phyloP scores from a whole-genome alignment of 2,797 vertebrate species.

The Acanthurus leucopareius region DNA sequence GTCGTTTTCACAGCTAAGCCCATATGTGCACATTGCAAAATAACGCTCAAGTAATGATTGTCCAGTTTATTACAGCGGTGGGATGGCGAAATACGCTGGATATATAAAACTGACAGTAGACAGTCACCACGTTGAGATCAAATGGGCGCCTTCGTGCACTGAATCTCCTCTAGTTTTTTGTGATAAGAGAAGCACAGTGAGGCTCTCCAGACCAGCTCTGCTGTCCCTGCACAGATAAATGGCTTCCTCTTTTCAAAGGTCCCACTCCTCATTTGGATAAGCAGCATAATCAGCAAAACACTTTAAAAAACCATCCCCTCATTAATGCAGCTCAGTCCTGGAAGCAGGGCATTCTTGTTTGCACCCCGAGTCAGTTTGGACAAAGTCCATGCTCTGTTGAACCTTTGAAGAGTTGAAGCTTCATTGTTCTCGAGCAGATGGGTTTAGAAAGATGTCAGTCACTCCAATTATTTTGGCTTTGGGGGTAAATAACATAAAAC shows the following conservation, averaged over 20 bases:
- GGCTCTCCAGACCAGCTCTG: slow-evolving; percentile 82
- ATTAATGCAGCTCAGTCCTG: slow-evolving; percentile 68
- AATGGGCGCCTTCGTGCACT: slow-evolving; percentile 71
- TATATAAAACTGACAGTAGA: slow-evolving; percentile 74
- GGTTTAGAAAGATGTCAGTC: slow-evolving; percentile 42
- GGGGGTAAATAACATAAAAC: slow-evolving; percentile 47
- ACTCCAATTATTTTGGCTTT: slow-evolving; percentile 32
- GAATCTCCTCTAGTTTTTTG: slow-evolving; percentile 71
- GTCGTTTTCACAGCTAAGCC: slow-evolving; percentile 41
- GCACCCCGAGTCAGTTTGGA: slow-evolving; percentile 57
- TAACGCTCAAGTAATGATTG: slow-evolving; percentile 34
- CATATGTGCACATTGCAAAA: slow-evolving; percentile 68
- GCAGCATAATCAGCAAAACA: slow-evolving; percentile 77
- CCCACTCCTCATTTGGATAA: slow-evolving; percentile 81
- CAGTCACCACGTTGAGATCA: slow-evolving; percentile 80
- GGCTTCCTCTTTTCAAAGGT: slow-evolving; percentile 83
- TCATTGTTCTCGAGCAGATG: slow-evolving; percentile 37
- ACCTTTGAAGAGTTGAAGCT: slow-evolving; percentile 44
- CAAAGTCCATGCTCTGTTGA: slow-evolving; percentile 45
- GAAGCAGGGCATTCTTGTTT: slow-evolving; percentile 59
- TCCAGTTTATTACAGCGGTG: slow-evolving; percentile 61
- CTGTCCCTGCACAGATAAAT: slow-evolving; percentile 82
- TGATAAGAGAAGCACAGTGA: slow-evolving; percentile 82
- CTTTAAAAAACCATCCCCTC: slow-evolving; percentile 68
- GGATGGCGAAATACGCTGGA: slow-evolving; percentile 67